Percentiles rank a stretch among this genome's conserved stretches.
These are phyloP conservation scores for Chloroclysta siterata DNA, from an alignment of 2,888 invertebrate genomes.

Conservation along the genomic window DNA sequence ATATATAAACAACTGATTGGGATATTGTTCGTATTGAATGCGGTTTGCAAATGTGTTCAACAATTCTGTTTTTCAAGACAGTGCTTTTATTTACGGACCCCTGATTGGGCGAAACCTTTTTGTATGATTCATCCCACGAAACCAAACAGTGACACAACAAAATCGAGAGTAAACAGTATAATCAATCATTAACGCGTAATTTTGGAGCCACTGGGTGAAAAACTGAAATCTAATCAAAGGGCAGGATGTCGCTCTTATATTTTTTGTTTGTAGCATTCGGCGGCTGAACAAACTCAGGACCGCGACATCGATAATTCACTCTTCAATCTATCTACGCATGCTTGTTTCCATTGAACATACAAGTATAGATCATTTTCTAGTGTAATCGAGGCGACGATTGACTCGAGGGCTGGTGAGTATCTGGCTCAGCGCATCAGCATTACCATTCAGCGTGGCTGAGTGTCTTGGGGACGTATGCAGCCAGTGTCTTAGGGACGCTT, in stretches of 20 bases:
- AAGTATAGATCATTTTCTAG: background rate
- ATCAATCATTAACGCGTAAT: conserved; percentile 79
- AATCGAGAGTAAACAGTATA: conserved; percentile 74
- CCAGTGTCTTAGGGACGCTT: too few species aligned
- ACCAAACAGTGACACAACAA: conserved; percentile 68
- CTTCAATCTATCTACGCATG: conserved; percentile 62
- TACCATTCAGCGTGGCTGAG: too few species aligned
- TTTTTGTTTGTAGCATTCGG: conserved; percentile 59
- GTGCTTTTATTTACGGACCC: background rate
- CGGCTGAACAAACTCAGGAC: conserved; percentile 77
- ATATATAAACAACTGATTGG: conserved; percentile 30
- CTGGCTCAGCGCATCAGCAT: too few species aligned
- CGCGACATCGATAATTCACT: conserved; percentile 81
- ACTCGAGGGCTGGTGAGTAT: too few species aligned
- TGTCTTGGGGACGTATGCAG: too few species aligned
- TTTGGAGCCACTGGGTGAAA: conserved; percentile 58
- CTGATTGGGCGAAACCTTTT: conserved; percentile 12
- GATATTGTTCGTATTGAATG: conserved; percentile 31
- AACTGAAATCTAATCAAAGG: conserved; percentile 70
- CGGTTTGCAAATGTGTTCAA: conserved; percentile 16
- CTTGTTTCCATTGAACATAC: conserved; percentile 59
- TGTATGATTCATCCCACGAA: conserved; percentile 49
- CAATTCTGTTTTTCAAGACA: background rate
- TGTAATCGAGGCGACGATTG: too few species aligned
- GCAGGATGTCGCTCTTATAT: conserved; percentile 72